Conservation (phyloP, 2,113 vertebrate genomes). For the Callionymus lyra region DNA sequence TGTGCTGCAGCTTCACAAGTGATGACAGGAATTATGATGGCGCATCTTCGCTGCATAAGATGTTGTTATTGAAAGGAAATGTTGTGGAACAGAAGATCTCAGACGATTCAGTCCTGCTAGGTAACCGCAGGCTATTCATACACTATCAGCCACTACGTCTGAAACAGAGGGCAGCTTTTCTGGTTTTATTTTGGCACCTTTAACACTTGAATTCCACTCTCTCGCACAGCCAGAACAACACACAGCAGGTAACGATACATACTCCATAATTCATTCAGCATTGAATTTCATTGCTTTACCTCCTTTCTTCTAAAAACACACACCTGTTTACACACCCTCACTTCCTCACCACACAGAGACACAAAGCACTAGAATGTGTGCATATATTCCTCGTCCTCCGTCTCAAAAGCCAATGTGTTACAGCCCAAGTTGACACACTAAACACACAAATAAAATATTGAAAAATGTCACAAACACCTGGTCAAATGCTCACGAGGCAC, state of each 20-base stretch:
- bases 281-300: conserved; percentile 56
- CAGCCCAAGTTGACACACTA: conserved; percentile 46
- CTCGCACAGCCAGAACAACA: conserved; percentile 45
- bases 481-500: conserved; percentile 60
- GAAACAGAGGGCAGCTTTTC: conserved; percentile 52
- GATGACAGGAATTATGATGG: conserved; percentile 57
- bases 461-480: conserved; percentile 61
- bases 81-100: conserved; percentile 63
- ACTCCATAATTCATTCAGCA: conserved; percentile 61
- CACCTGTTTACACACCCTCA: conserved; percentile 27
- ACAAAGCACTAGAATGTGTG: conserved; percentile 44
- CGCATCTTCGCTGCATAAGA: conserved; percentile 65
- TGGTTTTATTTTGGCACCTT: conserved; percentile 52
- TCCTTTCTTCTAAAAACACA: conserved; percentile 20
- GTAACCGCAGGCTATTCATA: conserved; percentile 68
- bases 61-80: conserved; percentile 68
- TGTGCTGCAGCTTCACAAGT: conserved; percentile 24
- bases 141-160: conserved; percentile 47
- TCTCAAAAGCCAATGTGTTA: conserved; percentile 42
- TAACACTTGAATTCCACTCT: conserved; percentile 50
- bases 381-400: conserved; percentile 39
- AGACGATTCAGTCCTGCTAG: conserved; percentile 69
- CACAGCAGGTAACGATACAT: conserved; percentile 53
- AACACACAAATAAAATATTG: conserved; percentile 48
- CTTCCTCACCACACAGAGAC: conserved; percentile 39